Evolutionary conservation across 1,140 invertebrate species (phyloP), one percentile per base, ranked within the genome.

Genomic region (Anastrepha obliqua): DNA sequence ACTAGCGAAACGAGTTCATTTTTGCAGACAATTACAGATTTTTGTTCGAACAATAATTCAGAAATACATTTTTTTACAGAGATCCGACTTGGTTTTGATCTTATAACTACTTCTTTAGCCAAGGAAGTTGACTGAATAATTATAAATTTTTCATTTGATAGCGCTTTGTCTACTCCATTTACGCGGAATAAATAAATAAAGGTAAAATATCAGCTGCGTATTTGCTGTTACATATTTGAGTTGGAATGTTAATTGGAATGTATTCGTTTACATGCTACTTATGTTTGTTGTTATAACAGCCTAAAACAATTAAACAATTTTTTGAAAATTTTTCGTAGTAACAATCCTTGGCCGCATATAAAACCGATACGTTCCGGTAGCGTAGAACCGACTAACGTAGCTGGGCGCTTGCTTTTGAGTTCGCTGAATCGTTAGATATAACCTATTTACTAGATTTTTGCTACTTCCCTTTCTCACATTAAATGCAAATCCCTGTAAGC

Each of bases 231-330:
- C n/a, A 70, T 4, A 70, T 70, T 15, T 5, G 2, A 55, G 13
- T 74, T 74, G 67, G 39, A 74, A 74, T 74, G 39, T 44, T 17
- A 47, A 44, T 74, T 74, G 67, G 67, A 74, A 74, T 74, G 67
- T 74, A 74, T 74, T 17, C 67, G 13, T 17, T 74, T 3, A 74
- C 15, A 42, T 13, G 39, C 42, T 47, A 47, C 29, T 39, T 29
- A 39, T 29, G 20, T 67, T 67, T 42, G 11, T 67, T 67, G 39
- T n/a, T 44, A 13, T 74, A 74, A 74, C 67, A n/a, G 17, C 15
- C 39, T 44, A 44, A 74, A 74, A 74, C 7, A 8, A 6, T 55
- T 55, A 55, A 62, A 4, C 42, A 67, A 39, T 13, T 6, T 67
- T 39, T 42, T 20, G 51, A 44, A 47, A 1, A 0, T 15, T 15